phyloP scores from a whole-genome alignment of 2,888 invertebrate genomes.

The Belgica antarctica region DNA sequence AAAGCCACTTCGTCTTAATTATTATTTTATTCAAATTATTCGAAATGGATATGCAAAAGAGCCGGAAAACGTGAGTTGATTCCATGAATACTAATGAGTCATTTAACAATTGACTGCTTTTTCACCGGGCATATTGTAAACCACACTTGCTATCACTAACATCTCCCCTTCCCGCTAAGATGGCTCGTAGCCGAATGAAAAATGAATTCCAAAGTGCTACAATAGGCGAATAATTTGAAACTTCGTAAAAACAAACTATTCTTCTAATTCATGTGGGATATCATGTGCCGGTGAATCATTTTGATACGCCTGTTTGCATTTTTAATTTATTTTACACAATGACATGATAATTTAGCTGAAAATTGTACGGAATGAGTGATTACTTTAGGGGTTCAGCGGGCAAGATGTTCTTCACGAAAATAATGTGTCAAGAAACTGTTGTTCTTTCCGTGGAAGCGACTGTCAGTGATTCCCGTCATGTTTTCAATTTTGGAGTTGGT shows the following conservation, averaged over 20 bases:
- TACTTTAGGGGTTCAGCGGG: neutral
- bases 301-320: slow-evolving; percentile 23
- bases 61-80: slow-evolving; percentile 20
- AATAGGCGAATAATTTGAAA: slow-evolving; percentile 2
- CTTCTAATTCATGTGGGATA: slow-evolving; percentile 10
- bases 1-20: neutral
- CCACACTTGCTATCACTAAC: neutral
- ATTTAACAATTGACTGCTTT: slow-evolving; percentile 35
- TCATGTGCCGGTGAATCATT: slow-evolving; percentile 21
- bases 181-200: neutral
- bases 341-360: slow-evolving; percentile 32
- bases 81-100: slow-evolving; percentile 33
- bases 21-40: slow-evolving; percentile 9
- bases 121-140: slow-evolving; percentile 5
- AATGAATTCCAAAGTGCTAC: neutral
- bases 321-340: slow-evolving; percentile 31
- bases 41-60: slow-evolving; percentile 27
- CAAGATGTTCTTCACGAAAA: neutral
- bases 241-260: slow-evolving; percentile 19
- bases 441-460: neutral
- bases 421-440: neutral
- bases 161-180: neutral
- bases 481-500: no score
- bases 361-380: neutral
- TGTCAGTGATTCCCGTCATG: no score